phyloP scores from a whole-genome alignment of 1,140 invertebrate genomes.

The Monomorium pharaonis region DNA sequence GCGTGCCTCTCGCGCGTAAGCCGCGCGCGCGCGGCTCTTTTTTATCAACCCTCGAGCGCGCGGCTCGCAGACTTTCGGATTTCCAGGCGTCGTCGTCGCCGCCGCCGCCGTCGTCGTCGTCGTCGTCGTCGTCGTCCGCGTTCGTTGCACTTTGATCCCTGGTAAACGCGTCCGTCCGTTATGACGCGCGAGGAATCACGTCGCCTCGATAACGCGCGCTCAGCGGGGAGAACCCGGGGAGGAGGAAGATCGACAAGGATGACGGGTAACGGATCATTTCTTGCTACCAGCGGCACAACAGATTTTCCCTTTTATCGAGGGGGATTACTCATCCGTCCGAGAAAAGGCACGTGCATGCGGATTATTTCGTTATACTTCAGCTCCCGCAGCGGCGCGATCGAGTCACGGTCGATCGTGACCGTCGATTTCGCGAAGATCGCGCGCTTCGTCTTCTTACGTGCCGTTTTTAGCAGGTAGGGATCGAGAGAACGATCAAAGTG shows the following conservation, averaged over 20 bases:
- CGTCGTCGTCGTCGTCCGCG: slow-evolving; percentile 59
- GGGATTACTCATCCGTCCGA: slow-evolving; percentile 17
- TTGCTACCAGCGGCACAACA: background rate
- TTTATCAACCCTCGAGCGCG: slow-evolving; percentile 77
- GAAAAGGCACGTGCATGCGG: slow-evolving; percentile 17
- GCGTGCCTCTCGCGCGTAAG: slow-evolving; percentile 70
- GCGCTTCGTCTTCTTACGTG: background rate
- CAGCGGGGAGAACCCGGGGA: background rate
- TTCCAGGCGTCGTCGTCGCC: slow-evolving; percentile 66
- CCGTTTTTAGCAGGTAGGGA: background rate
- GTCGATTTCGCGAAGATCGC: background rate
- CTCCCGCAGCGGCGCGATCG: background rate
- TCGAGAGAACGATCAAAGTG: background rate
- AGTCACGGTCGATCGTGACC: background rate
- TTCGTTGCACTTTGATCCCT: slow-evolving; percentile 79
- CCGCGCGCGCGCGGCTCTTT: slow-evolving; percentile 71
- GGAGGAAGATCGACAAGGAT: slow-evolving; percentile 25
- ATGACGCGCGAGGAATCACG: slow-evolving; percentile 45
- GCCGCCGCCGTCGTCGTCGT: slow-evolving; percentile 47
- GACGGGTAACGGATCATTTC: slow-evolving; percentile 41
- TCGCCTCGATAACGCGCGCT: slow-evolving; percentile 47
- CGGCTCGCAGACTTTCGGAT: slow-evolving; percentile 73
- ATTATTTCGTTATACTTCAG: slow-evolving; percentile 13
- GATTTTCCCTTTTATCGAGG: slow-evolving; percentile 38
- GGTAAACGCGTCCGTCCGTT: slow-evolving; percentile 11